Base-by-base conservation (phyloP, 1,140 invertebrate species). In the Apis cerana region DNA sequence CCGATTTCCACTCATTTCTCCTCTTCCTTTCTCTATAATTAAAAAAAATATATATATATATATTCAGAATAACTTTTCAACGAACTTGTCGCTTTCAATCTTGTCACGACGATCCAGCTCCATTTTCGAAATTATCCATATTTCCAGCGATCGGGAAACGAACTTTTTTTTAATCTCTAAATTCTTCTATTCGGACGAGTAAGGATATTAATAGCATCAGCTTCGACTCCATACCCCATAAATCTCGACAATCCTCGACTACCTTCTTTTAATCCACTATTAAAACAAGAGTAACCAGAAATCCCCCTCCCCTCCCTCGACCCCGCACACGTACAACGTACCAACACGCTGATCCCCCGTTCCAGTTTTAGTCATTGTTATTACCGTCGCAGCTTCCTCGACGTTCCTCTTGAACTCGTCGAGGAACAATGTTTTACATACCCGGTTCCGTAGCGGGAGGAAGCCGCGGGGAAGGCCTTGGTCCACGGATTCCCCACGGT, bases 351-450 rank as follows among this genome's bases (percentile, higher is more conserved):
- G 43, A 68, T 48, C 19, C 21, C 0, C n/a, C 33, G 69, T 56
- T 80, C 52, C 78, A 74, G 52, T 74, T 80, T 74, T 65, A 74
- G 78, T 80, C 77, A 80, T 80, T 80, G 77, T 71, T 80, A 80
- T 80, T 72, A 64, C 68, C 59, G 59, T 74, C 78, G 70, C 61
- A 65, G 69, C 69, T 64, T 65, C 59, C 59, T n/a, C 78, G 50
- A 64, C 33, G 69, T n/a, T 52, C 52, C 69, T 65, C 68, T 69
- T 62, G 65, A 61, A 68, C 54, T 56, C 78, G 69, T 70, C 52
- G 70, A 17, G 17, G 48, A 69, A 75, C 70, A 75, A 83, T 72
- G 80, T 80, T 88, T 90, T 87, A 88, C 89, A 89, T 85, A 85
- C 84, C 61, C 83, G 71, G 72, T 64, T 80, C 80, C 64, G 13